Percentiles rank a stretch among this genome's conserved stretches.
Conservation (phyloP, 2,797 vertebrate species). For the Nothura maculosa region DNA sequence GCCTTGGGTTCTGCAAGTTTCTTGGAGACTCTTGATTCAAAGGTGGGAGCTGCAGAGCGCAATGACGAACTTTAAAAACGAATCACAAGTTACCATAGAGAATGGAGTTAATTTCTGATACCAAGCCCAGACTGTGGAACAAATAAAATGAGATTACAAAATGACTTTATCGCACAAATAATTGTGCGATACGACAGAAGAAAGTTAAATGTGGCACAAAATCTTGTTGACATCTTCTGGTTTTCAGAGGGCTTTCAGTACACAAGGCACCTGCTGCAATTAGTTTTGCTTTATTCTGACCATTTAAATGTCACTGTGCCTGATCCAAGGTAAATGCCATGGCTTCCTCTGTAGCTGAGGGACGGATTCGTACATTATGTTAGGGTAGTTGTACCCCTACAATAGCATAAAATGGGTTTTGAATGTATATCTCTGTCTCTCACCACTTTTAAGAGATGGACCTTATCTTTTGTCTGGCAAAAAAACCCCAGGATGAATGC, state of each 20-base stretch:
- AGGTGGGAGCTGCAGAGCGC: neutral
- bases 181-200: neutral
- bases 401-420: accelerated
- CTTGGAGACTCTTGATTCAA: neutral
- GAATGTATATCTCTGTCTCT: neutral
- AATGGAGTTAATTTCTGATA: neutral
- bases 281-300: conserved; percentile 18
- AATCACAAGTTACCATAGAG: neutral
- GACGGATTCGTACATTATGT: neutral
- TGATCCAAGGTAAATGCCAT: neutral
- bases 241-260: neutral
- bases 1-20: neutral
- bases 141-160: neutral
- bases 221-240: neutral
- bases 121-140: neutral
- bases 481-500: neutral
- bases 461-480: neutral
- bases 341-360: neutral
- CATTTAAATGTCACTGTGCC: neutral
- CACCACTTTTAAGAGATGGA: neutral
- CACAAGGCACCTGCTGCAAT: accelerated
- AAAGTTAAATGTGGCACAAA: neutral
- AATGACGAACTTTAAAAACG: neutral
- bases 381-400: neutral
- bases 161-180: neutral